phyloP scores from a whole-genome alignment of 2,888 invertebrate genomes.

The Dorcus hopei region DNA sequence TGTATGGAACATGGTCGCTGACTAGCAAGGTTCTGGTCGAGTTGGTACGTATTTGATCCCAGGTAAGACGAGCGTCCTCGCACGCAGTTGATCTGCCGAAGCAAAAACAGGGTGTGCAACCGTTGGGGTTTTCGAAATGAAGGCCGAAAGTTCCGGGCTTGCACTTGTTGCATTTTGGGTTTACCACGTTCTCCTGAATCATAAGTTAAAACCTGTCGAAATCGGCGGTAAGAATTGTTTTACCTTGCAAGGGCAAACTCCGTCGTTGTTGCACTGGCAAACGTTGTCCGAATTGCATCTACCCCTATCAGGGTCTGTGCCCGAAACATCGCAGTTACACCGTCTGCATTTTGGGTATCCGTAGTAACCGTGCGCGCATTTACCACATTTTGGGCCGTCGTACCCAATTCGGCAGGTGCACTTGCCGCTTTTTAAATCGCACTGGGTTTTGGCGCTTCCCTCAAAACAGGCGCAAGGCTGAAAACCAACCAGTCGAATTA shows the following conservation, averaged over 20 bases:
- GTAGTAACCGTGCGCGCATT: conserved; percentile 82
- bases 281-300: conserved; percentile 51
- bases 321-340: conserved; percentile 79
- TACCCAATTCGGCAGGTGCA: conserved; percentile 77
- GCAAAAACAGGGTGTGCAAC: conserved; percentile 96
- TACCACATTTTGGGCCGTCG: conserved; percentile 73
- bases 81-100: conserved; percentile 84
- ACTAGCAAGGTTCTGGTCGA: conserved; percentile 32
- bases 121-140: conserved; percentile 70
- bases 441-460: conserved; percentile 67
- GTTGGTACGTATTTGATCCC: conserved; percentile 73
- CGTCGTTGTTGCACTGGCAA: conserved; percentile 74
- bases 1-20: too few species aligned
- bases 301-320: conserved; percentile 55
- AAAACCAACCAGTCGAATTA: neutral
- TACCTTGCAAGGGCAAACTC: conserved; percentile 89
- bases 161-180: conserved; percentile 81
- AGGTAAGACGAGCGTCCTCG: conserved; percentile 74
- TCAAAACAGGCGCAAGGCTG: conserved; percentile 71
- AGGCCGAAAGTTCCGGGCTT: conserved; percentile 84
- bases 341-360: conserved; percentile 84
- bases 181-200: conserved; percentile 72
- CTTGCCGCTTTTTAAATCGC: conserved; percentile 63
- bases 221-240: conserved; percentile 11
- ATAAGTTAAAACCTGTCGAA: neutral